Base-by-base conservation (phyloP, 2,797 vertebrate species). In the Xenops minutus region DNA sequence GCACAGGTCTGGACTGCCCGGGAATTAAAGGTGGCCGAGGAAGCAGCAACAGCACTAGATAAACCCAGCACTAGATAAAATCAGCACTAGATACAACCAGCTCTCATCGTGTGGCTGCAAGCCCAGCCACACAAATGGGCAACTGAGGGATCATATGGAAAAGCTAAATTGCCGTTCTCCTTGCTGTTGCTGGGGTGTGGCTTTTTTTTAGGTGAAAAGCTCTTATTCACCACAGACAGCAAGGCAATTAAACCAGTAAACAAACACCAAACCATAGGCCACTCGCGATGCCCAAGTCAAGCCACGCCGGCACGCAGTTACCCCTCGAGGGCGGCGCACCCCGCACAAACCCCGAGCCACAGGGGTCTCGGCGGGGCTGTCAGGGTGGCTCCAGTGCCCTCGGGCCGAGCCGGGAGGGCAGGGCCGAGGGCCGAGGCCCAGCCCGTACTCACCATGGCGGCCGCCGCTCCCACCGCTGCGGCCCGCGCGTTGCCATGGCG, bases 381-480 rank as follows among this genome's bases (percentile, higher is more conserved):
- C 36, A n/a, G 17, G 58, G n/a, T 4, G 30, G 8, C 30, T 20
- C 43, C 43, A 20, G 43, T 44, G 43, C 43, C 43, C 43, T 44
- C 10, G 10, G 43, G 43, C 41, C 41, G 41, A 18, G 41, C 41
- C 16, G 41, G 41, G 41, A 41, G 16, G 41, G 41, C 43, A 13
- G 14, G n/a, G 17, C 41, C 17, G 17, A 51, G 41, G 27, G 16
- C 7, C 1, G 26, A 10, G 30, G 51, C 29, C 32, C 24, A 6
- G 6, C 36, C 81, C 41, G 23, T 91, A 91, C 88, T 91, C 81
- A 91, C 88, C 88, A 90, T 90, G 80, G 67, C 48, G 67, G 61
- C 66, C 37, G 58, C 64, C 29, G 26, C 66, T 32, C 13, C 10
- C 15, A 34, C 52, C 10, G 34, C 55, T n/a, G 43, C 21, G 82